Conservation (phyloP, 64 coral and sea anemone genomes). For the Orbicella faveolata region DNA sequence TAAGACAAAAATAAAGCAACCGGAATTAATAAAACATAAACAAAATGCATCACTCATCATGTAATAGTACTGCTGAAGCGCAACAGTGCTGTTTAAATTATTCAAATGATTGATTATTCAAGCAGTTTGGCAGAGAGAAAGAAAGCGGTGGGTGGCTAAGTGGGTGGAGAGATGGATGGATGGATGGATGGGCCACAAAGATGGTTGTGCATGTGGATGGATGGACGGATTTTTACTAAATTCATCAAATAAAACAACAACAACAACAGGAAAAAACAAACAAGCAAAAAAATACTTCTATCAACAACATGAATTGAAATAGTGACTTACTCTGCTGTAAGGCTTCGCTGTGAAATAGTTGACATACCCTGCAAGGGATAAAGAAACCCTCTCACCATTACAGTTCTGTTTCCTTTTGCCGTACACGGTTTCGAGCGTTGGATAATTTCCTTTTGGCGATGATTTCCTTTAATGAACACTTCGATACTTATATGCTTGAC, state of each 20-base stretch:
- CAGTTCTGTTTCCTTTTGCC: too few relatives aligned
- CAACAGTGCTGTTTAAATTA: too few relatives aligned
- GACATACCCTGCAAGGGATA: background rate
- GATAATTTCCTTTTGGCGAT: background rate
- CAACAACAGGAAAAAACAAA: background rate
- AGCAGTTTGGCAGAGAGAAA: background rate
- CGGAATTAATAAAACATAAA: background rate
- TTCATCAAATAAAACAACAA: too few relatives aligned
- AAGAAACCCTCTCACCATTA: background rate
- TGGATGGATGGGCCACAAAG: background rate
- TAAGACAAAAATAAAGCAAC: background rate
- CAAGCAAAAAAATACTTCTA: background rate
- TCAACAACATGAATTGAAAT: background rate
- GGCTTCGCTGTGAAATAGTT: background rate
- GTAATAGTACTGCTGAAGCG: too few relatives aligned
- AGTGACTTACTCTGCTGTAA: constrained; percentile 25
- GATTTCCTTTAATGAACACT: too few relatives aligned
- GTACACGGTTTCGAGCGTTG: background rate
- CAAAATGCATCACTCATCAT: background rate
- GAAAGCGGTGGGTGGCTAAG: background rate
- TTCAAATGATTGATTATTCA: too few relatives aligned
- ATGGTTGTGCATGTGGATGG: background rate
- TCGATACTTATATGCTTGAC: background rate
- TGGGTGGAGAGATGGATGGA: background rate
- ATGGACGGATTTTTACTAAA: too few relatives aligned